Evolutionary conservation across 2,797 vertebrate genomes (phyloP), one percentile per base, ranked within the genome.

Genomic region (Aldrovandia affinis): DNA sequence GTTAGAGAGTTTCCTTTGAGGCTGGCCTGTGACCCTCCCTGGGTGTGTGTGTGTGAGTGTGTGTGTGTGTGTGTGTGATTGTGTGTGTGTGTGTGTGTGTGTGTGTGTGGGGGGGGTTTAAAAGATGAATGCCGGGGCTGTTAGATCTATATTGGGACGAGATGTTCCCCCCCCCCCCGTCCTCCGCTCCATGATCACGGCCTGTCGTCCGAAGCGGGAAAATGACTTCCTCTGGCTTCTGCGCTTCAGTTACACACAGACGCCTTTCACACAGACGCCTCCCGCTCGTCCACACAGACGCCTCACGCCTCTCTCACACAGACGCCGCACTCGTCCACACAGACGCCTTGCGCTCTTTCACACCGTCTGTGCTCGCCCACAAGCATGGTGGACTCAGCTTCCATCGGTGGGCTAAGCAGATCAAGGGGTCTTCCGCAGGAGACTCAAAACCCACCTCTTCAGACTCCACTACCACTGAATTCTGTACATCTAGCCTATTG

Each of bases 71-170:
- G 78, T 2, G 10, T 22, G 83, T 39, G 61, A 28, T n/a, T n/a
- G 14, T 39, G 54, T 50, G 28, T 73, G 78, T 2, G 10, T 22
- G 83, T 39, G 61, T 30, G 42, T 18, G 14, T 39, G 54, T 50
- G 28, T 73, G 78, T 2, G 10, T 22, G 83, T 39, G 61, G 78
- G 73, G 50, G 52, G 79, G 65, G 50, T 30, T 70, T 55, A 73
- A 39, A 82, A 47, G 59, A 65, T 70, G 50, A 65, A 18, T 30
- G 15, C 30, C 39, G 8, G n/a, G 8, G 44, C 33, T 50, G 50
- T 82, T 68, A 68, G 52, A 50, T 47, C 63, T 82, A 68, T 68
- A 68, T n/a, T 30, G 12, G 81, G 59, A 68, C 28, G n/a, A 14
- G 59, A 82, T 65, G 61, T 39, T 65, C 39, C 28, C 25, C 68